Base-by-base conservation (phyloP, 2,113 vertebrate genomes). In the Calyptomena viridis region DNA sequence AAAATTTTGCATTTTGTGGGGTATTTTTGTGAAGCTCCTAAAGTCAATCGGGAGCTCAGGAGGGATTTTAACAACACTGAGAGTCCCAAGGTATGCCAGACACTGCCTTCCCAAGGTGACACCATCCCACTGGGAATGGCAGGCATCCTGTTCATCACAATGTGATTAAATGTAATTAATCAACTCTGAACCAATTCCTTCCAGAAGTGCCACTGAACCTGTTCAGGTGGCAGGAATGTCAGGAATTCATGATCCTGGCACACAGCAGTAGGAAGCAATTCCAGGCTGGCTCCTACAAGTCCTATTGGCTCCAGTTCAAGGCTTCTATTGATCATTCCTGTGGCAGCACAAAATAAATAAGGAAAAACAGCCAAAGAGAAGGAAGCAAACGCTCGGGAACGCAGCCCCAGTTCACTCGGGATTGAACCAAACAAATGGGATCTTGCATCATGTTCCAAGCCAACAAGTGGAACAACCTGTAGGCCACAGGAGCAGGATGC, bases 101-200 rank as follows among this genome's bases (percentile, higher is more conserved):
- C 17, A 2, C 8, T 50, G 37, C 44, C 37, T 50, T 67, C 63
- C 53, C 66, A 25, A 50, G 71, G 53, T 5, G 44, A 22, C 49
- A 14, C 0, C 0, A 25, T 62, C 55, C 20, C 3, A 9, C 5
- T 0, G 0, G 60, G 49, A 85, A 12, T 3, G 73, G 74, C 58
- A 69, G 75, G 62, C 49, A 37, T 56, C 44, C 17, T 22, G 64
- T 40, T 72, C 68, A 64, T 10, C 83, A 27, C 42, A 15, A 2
- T 2, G 44, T 16, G 76, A 68, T 53, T 24, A 37, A 81, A 60
- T 5, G 35, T 24, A 50, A 67, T 18, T 35, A 37, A 64, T 23
- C 56, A 55, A 17, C 71, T 42, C 30, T 12, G 42, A 63, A 42
- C 21, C 69, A 23, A 25, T 14, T 69, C 53, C 74, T 47, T 24